A percentile compares a stretch with the other conserved stretches of the same genome.
phyloP scores from a whole-genome alignment of 92 coral and sea anemone genomes.

The Porites divaricata region DNA sequence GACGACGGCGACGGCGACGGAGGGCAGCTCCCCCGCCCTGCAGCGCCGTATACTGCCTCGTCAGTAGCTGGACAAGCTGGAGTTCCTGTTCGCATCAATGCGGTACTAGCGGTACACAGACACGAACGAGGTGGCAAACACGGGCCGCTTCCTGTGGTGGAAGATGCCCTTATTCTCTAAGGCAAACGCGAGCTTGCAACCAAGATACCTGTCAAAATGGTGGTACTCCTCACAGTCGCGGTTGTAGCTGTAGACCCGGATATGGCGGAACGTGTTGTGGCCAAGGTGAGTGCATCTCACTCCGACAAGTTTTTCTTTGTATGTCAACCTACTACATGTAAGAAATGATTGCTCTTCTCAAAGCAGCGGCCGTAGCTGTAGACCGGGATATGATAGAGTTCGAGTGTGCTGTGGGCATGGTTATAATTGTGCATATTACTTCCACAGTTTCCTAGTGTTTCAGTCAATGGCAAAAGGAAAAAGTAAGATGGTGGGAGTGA shows the following conservation, averaged over 20 bases:
- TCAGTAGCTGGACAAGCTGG: conserved; percentile 72
- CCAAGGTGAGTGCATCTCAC: conserved; percentile 50
- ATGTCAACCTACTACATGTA: too few species aligned
- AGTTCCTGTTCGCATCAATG: conserved; percentile 68
- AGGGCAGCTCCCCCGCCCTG: conserved; percentile 56
- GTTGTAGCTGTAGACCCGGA: conserved; percentile 66
- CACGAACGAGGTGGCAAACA: conserved; percentile 51
- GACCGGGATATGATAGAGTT: conserved; percentile 66
- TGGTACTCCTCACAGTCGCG: conserved; percentile 57
- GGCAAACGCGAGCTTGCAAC: conserved; percentile 68
- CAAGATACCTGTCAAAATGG: conserved; percentile 58
- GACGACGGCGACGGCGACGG: conserved; percentile 69
- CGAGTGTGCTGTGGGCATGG: conserved; percentile 69
- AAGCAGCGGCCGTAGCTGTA: conserved; percentile 61
- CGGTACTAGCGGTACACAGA: conserved; percentile 68
- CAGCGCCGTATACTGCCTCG: conserved; percentile 65
- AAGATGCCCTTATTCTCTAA: conserved; percentile 52
- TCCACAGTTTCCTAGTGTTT: too few species aligned
- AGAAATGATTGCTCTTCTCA: conserved; percentile 68
- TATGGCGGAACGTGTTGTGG: conserved; percentile 74
- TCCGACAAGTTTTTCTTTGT: too few species aligned
- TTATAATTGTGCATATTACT: conserved; percentile 23
- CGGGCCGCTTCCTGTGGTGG: conserved; percentile 68
- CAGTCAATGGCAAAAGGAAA: too few species aligned
- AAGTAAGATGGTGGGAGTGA: too few species aligned